Conservation (phyloP, 2,113 vertebrate genomes). For the Drymodes brunneopygia region DNA sequence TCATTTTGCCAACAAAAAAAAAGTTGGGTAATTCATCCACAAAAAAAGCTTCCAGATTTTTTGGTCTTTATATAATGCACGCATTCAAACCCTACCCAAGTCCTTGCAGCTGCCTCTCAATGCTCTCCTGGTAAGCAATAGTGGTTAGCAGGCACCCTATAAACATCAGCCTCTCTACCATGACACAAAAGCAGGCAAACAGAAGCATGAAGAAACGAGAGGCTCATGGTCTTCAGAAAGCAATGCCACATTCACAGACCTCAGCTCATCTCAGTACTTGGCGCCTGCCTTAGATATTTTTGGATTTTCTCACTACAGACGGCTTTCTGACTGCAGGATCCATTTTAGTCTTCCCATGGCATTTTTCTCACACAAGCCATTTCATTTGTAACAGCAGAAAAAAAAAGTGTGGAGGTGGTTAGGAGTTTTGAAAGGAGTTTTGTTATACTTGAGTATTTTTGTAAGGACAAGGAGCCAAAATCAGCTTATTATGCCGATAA, state of each 20-base stretch:
- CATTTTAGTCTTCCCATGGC: not conserved
- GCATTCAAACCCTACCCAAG: not conserved
- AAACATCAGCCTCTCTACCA: not conserved
- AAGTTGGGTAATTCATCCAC: not conserved
- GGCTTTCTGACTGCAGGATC: not conserved
- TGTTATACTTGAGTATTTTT: not conserved
- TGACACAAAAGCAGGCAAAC: not conserved
- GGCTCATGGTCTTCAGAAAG: not conserved
- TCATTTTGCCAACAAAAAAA: not conserved
- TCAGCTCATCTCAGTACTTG: not conserved
- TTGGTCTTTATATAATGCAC: not conserved
- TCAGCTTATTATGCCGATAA: not conserved
- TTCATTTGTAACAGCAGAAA: not conserved
- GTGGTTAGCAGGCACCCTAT: not conserved
- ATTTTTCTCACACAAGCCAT: conserved; percentile 15
- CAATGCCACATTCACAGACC: not conserved
- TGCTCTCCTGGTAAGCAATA: not conserved
- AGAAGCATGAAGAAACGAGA: not conserved
- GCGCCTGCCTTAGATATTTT: not conserved
- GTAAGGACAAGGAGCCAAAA: not conserved
- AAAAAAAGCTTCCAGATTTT: not conserved
- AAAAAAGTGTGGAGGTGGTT: not conserved
- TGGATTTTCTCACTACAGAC: conserved; percentile 10
- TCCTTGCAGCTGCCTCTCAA: not conserved
- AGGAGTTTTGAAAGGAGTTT: not conserved